Evolutionary conservation across 1,140 invertebrate genomes (phyloP).

Genomic region (Zophobas morio): DNA sequence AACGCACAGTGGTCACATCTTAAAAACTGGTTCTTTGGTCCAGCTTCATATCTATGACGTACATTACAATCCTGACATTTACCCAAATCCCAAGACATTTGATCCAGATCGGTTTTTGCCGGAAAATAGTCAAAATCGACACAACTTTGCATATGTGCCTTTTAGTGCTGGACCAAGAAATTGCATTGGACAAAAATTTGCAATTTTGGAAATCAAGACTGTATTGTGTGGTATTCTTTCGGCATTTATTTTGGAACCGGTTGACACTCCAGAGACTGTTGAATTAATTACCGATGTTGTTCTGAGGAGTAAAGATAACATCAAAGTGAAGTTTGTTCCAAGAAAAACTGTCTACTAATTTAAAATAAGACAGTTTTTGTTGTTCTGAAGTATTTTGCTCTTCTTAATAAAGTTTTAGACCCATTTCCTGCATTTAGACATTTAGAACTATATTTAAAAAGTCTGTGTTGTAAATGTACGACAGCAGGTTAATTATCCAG

Average conservation of each 20-base stretch:
- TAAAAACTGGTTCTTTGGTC: conserved; percentile 46
- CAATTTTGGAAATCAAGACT: conserved; percentile 82
- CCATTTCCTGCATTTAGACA: no score
- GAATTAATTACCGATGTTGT: no score
- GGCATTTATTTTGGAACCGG: conserved; percentile 71
- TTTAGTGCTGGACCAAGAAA: conserved; percentile 78
- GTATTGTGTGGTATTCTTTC: conserved; percentile 77
- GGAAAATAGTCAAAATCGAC: conserved; percentile 69
- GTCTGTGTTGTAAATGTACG: no score
- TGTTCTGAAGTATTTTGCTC: no score
- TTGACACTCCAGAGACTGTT: conserved; percentile 53
- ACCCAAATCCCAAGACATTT: conserved; percentile 76
- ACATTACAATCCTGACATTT: conserved; percentile 63
- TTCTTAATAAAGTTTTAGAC: no score
- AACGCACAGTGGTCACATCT: conserved; percentile 54
- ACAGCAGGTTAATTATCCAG: no score
- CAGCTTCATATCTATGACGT: conserved; percentile 49
- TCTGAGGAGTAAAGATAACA: no score
- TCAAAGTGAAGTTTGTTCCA: no score
- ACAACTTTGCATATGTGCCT: conserved; percentile 73
- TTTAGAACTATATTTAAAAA: no score
- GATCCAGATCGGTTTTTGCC: conserved; percentile 79
- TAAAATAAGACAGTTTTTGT: no score
- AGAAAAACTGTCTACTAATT: no score
- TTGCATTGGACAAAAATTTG: conserved; percentile 83